phyloP scores from a whole-genome alignment of 2,888 invertebrate genomes.

The Phaedon cochleariae region DNA sequence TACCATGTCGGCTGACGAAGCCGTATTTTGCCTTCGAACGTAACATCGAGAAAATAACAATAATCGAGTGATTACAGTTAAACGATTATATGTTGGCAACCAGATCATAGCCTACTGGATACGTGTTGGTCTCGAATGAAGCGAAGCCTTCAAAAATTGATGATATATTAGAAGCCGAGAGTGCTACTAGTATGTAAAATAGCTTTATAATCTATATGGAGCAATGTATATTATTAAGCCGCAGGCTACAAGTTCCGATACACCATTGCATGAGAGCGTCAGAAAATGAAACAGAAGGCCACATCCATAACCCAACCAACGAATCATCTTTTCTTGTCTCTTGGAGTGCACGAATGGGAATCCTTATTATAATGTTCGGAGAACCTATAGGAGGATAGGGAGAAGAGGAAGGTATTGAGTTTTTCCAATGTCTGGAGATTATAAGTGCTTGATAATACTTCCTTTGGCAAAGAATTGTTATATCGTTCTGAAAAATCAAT shows the following conservation, averaged over 20 bases:
- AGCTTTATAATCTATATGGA: slow-evolving; percentile 61
- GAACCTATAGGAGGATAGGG: too few species aligned
- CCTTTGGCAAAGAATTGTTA: too few species aligned
- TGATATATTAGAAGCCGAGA: slow-evolving; percentile 61
- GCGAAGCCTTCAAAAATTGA: slow-evolving; percentile 58
- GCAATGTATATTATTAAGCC: slow-evolving; percentile 59
- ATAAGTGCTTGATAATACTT: too few species aligned
- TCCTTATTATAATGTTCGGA: too few species aligned
- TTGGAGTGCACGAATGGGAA: too few species aligned
- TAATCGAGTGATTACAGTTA: slow-evolving; percentile 35
- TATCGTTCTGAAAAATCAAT: too few species aligned
- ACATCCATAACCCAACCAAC: too few species aligned
- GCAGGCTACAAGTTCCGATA: slow-evolving; percentile 42
- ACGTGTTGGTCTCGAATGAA: slow-evolving; percentile 28
- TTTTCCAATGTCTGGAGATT: too few species aligned
- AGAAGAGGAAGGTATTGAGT: too few species aligned
- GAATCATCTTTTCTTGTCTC: too few species aligned
- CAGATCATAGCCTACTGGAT: slow-evolving; percentile 34
- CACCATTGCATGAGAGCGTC: slow-evolving; percentile 39
- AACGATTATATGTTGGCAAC: slow-evolving; percentile 32
- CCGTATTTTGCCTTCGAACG: slow-evolving; percentile 17
- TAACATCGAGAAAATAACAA: slow-evolving; percentile 33
- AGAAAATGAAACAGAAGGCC: background rate
- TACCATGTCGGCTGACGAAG: slow-evolving; percentile 4
- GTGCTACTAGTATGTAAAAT: slow-evolving; percentile 63